phyloP scores from a whole-genome alignment of 92 coral and sea anemone species.

The Palythoa grandis region DNA sequence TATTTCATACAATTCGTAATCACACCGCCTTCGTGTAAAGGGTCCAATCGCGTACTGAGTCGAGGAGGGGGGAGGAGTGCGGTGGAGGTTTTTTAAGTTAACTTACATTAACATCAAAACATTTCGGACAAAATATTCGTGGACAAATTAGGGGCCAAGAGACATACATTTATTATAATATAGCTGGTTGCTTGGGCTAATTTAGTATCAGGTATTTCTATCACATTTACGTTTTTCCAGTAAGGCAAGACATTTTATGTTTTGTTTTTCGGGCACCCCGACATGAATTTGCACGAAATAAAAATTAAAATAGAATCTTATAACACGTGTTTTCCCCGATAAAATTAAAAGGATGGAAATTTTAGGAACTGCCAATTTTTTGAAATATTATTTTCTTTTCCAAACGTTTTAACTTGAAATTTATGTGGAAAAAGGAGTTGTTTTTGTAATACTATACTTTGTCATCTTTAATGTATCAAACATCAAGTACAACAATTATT shows the following conservation, averaged over 20 bases:
- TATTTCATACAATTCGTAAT: slow-evolving; percentile 14
- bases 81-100: neutral
- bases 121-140: slow-evolving; percentile 1
- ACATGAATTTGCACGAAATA: neutral
- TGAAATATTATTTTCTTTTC: slow-evolving; percentile 14
- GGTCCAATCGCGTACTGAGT: neutral
- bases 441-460: neutral
- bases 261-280: neutral
- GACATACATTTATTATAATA: neutral
- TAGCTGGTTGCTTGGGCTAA: slow-evolving; percentile 22
- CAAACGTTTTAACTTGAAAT: neutral
- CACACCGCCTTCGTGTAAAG: neutral
- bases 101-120: slow-evolving; percentile 10
- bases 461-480: neutral
- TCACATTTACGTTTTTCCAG: neutral
- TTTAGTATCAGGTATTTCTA: slow-evolving; percentile 1
- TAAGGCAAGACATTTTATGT: slow-evolving; percentile 1
- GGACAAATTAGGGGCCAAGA: slow-evolving; percentile 9
- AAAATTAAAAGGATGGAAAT: slow-evolving; percentile 1
- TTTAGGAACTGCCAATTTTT: slow-evolving; percentile 3
- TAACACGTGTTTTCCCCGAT: neutral
- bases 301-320: neutral
- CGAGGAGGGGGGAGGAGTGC: neutral
- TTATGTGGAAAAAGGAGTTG: slow-evolving; percentile 1
- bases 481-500: neutral